These are phyloP conservation scores for Tenthredo scrophulariae DNA, from an alignment of 2,888 invertebrate species.

Conservation along the genomic window DNA sequence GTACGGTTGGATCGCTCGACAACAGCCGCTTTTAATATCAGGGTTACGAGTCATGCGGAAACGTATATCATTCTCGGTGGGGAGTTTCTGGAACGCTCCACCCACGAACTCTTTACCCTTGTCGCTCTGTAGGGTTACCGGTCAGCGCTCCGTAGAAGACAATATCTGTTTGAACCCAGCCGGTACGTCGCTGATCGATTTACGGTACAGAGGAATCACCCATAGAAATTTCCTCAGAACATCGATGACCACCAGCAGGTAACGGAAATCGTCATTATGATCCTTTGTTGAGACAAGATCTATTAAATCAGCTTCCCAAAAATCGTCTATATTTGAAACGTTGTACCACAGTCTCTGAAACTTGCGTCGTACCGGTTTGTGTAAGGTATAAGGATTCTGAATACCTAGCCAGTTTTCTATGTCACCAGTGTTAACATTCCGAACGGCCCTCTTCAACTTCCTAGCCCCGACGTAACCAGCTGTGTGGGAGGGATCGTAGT, in stretches of 20 bases:
- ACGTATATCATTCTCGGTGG: conserved; percentile 57
- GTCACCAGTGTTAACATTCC: neutral
- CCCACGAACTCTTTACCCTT: conserved; percentile 64
- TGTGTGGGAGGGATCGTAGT: conserved; percentile 56
- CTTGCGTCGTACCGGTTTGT: conserved; percentile 53
- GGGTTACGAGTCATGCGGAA: conserved; percentile 64
- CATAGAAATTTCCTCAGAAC: conserved; percentile 61
- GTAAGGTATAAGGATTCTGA: conserved; percentile 59
- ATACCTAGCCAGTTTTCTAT: conserved; percentile 55
- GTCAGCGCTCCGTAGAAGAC: conserved; percentile 36
- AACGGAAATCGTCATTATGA: conserved; percentile 57
- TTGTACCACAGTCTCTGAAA: conserved; percentile 56
- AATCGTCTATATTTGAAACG: conserved; percentile 59
- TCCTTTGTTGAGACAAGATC: conserved; percentile 46
- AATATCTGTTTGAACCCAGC: conserved; percentile 61
- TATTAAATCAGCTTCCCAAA: neutral
- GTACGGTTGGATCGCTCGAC: conserved; percentile 70
- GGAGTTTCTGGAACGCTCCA: conserved; percentile 53
- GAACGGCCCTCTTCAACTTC: conserved; percentile 25
- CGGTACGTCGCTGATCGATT: conserved; percentile 57
- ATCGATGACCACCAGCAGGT: conserved; percentile 60
- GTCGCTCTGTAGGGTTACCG: conserved; percentile 62
- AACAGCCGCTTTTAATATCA: too few species aligned
- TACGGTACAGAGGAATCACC: conserved; percentile 62
- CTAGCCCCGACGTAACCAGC: conserved; percentile 53